phyloP scores from a whole-genome alignment of 2,113 vertebrate species.

The Dromiciops gliroides region DNA sequence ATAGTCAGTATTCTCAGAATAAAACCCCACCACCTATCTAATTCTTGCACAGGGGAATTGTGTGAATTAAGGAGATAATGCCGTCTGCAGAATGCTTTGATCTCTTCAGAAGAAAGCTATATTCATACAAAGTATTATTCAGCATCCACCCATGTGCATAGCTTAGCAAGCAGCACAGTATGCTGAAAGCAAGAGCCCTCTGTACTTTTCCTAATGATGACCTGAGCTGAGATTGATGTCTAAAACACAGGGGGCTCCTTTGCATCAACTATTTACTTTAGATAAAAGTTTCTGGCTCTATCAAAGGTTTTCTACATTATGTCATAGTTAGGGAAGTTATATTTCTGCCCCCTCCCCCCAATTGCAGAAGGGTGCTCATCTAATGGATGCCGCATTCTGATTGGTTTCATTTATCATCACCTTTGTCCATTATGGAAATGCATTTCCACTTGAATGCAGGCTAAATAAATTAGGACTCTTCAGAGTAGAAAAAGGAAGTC shows the following conservation, averaged over 20 bases:
- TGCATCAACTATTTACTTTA: slow-evolving; percentile 29
- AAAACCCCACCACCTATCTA: slow-evolving; percentile 59
- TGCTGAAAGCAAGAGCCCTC: slow-evolving; percentile 7
- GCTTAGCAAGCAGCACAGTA: slow-evolving; percentile 42
- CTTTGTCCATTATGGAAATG: slow-evolving; percentile 20
- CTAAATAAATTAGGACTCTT: slow-evolving; percentile 31
- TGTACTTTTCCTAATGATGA: slow-evolving; percentile 5
- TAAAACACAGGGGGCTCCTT: slow-evolving; percentile 4
- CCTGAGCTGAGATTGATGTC: slow-evolving; percentile 28
- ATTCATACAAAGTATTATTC: slow-evolving; percentile 61
- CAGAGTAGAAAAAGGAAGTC: slow-evolving; percentile 6
- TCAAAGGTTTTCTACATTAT: slow-evolving; percentile 2
- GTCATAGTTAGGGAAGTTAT: background rate
- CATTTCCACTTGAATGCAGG: slow-evolving; percentile 44
- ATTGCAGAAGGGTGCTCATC: background rate
- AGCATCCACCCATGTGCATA: slow-evolving; percentile 51
- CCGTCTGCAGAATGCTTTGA: slow-evolving; percentile 56
- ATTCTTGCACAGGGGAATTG: slow-evolving; percentile 30
- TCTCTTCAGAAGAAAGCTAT: slow-evolving; percentile 55
- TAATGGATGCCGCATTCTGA: slow-evolving; percentile 37
- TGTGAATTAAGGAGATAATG: slow-evolving; percentile 70
- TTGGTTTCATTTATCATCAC: slow-evolving; percentile 2
- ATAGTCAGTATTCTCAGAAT: slow-evolving; percentile 54
- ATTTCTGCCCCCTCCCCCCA: background rate
- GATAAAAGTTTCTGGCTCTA: slow-evolving; percentile 23